Evolutionary conservation across 2,113 vertebrate species (phyloP), one percentile per base, ranked within the genome.

Genomic region (Orycteropus afer): DNA sequence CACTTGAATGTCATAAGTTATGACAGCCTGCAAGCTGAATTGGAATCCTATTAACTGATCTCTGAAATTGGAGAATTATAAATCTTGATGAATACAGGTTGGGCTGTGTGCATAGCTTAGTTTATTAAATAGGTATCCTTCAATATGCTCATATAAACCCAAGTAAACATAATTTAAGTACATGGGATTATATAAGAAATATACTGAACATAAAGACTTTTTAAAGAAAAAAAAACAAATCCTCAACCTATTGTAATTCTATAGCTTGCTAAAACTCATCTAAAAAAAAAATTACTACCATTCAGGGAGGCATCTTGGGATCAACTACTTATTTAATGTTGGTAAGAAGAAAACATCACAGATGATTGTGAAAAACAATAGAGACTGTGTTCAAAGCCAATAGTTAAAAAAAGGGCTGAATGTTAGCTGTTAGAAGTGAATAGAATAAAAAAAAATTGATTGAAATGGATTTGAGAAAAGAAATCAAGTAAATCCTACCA

Each of bases 21-120:
- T 95, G 96, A 95, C 67, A 93, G 89, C 59, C 93, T 95, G 67
- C 92, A 84, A 96, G 77, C 76, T 77, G 92, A 98, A 97, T 97
- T 82, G 61, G 94, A 98, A 98, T 98, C 96, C 95, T 94, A 91
- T 97, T 97, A 98, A 97, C 93, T 97, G 95, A 96, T 61, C 94
- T 84, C 47, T 47, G 95, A 98, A 98, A 98, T 98, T 67, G 97
- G 95, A 93, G 78, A 97, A 97, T 92, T 97, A 88, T 94, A 97
- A 98, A 97, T 97, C 93, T 96, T n/a, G 37, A 71, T 90, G 95
- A 97, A 95, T 89, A 6, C 3, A 49, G 53, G 88, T 42, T 57
- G 51, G 57, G 78, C 27, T 81, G 53, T 91, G 80, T 96, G 93
- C 78, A 95, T 90, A 93, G 92, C 87, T 94, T 89, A 77, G 69